phyloP scores from a whole-genome alignment of 2,113 vertebrate genomes.

The Rhegmatorhina hoffmannsi region DNA sequence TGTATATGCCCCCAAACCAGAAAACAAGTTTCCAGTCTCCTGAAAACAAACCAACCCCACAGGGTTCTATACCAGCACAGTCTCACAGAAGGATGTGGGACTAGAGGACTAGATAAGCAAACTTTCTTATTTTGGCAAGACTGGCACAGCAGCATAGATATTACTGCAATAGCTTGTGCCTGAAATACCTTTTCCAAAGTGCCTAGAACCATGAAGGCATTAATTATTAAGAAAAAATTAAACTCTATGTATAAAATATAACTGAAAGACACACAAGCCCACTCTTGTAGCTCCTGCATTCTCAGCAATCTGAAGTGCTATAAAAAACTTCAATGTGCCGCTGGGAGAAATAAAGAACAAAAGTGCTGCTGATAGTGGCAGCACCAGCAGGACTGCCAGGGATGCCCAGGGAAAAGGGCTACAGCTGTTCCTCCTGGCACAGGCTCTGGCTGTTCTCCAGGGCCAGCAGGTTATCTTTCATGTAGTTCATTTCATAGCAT shows the following conservation, averaged over 20 bases:
- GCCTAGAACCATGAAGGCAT: neutral
- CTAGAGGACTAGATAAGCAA: neutral
- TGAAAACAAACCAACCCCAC: neutral
- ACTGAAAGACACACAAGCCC: neutral
- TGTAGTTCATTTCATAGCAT: neutral
- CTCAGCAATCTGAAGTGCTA: neutral
- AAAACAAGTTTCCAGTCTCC: neutral
- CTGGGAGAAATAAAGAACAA: neutral
- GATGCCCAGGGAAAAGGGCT: neutral
- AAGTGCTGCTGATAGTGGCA: neutral
- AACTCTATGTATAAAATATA: neutral
- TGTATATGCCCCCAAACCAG: neutral
- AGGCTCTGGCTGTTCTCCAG: neutral
- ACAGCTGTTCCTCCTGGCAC: neutral
- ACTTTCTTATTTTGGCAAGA: neutral
- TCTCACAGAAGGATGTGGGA: no score
- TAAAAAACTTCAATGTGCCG: neutral
- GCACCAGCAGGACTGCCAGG: neutral
- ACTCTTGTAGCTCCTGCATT: neutral
- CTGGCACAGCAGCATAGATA: rapidly evolving
- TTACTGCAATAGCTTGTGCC: neutral
- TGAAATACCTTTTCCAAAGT: neutral
- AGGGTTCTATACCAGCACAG: neutral
- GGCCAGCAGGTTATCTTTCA: neutral
- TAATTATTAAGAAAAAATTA: neutral